Conservation (phyloP, 1,140 invertebrate genomes). For the Zaprionus kolodkinae region DNA sequence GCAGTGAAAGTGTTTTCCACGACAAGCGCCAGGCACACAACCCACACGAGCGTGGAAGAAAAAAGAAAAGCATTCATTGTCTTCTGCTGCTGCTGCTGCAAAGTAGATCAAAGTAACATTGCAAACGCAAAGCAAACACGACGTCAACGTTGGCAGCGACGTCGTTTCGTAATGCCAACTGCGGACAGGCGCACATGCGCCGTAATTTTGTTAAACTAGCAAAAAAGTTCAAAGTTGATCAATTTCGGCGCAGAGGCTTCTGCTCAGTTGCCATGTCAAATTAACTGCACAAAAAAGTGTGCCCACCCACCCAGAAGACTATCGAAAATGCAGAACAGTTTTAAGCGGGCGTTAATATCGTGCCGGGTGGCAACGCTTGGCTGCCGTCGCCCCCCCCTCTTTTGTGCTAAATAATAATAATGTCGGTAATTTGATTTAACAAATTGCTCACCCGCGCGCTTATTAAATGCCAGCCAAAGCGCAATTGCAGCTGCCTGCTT, state of each 20-base stretch:
- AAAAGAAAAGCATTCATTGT: conserved; percentile 79
- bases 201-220: conserved; percentile 40
- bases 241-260: conserved; percentile 12
- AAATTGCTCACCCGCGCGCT: conserved; percentile 71
- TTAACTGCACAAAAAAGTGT: conserved; percentile 15
- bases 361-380: conserved; percentile 68
- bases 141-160: conserved; percentile 17
- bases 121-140: conserved; percentile 62
- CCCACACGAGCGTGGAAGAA: conserved; percentile 72
- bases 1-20: conserved; percentile 82
- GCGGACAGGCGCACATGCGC: conserved; percentile 61
- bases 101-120: conserved; percentile 69
- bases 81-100: conserved; percentile 38
- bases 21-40: conserved; percentile 63
- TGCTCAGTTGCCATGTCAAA: conserved; percentile 47
- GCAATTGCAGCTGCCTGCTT: conserved; percentile 27
- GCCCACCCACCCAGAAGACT: neutral
- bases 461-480: conserved; percentile 49
- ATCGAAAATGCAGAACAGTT: conserved; percentile 22
- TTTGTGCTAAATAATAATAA: conserved; percentile 67
- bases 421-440: conserved; percentile 76
- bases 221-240: conserved; percentile 78
- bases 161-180: conserved; percentile 63
- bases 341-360: conserved; percentile 27
- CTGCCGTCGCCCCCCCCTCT: conserved; percentile 49